phyloP scores from a whole-genome alignment of 2,797 vertebrate genomes.

The Sebastes cheni region DNA sequence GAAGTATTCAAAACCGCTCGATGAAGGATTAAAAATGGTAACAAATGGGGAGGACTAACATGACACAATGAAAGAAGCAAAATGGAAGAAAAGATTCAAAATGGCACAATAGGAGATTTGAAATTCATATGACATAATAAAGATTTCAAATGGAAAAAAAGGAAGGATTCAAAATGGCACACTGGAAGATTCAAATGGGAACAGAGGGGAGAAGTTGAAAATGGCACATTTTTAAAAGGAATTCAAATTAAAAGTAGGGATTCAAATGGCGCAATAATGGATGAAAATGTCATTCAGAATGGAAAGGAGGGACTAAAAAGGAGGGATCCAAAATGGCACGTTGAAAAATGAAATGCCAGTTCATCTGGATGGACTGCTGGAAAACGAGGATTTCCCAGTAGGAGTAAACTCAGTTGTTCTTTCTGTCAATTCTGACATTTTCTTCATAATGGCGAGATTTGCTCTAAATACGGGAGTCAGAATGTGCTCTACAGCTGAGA shows the following conservation, averaged over 20 bases:
- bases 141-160: too few relatives aligned
- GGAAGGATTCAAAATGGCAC: not conserved
- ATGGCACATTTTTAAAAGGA: not conserved
- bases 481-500: not conserved
- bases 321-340: not conserved
- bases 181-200: not conserved
- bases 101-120: not conserved
- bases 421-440: not conserved
- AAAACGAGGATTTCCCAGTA: not conserved
- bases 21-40: not conserved
- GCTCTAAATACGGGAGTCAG: not conserved
- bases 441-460: not conserved
- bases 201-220: not conserved
- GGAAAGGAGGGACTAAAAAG: not conserved
- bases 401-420: not conserved
- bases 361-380: too few relatives aligned
- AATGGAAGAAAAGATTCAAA: not conserved
- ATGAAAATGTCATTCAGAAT: not conserved
- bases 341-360: too few relatives aligned
- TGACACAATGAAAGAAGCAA: not conserved
- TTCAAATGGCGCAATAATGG: too few relatives aligned
- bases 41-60: not conserved
- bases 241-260: not conserved
- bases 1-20: not conserved
- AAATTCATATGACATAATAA: not conserved